Evolutionary conservation across 1,140 invertebrate genomes (phyloP).

Genomic region (Riptortus pedestris): DNA sequence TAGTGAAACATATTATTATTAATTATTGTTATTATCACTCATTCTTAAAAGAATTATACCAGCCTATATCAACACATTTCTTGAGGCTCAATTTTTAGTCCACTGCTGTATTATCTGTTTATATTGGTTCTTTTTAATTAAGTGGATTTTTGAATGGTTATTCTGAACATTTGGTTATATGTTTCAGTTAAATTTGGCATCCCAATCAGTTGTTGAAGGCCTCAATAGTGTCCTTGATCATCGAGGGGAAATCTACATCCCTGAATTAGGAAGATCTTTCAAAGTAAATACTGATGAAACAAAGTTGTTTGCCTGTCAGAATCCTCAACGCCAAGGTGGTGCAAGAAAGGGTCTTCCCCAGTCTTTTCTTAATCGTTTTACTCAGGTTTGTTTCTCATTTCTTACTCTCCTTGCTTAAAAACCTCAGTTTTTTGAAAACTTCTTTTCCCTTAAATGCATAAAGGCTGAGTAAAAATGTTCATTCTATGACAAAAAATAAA

Average conservation of each 20-base stretch:
- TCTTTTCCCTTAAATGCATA: constrained; percentile 6
- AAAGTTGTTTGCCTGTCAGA: constrained; percentile 94
- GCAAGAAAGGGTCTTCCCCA: constrained; percentile 88
- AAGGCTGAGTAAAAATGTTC: constrained; percentile 3
- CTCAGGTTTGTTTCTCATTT: constrained; percentile 53
- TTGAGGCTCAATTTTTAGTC: too few species aligned
- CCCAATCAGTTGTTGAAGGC: constrained; percentile 95
- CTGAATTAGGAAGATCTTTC: constrained; percentile 86
- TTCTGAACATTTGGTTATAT: too few species aligned
- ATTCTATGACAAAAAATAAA: not conserved
- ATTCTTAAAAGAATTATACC: too few species aligned
- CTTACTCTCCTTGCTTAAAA: not conserved
- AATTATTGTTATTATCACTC: too few species aligned
- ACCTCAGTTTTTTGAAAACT: not conserved
- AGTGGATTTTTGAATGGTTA: too few species aligned
- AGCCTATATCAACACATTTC: too few species aligned
- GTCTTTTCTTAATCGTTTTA: constrained; percentile 97
- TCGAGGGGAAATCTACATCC: constrained; percentile 88
- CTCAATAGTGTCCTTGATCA: constrained; percentile 98
- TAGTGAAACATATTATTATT: too few species aligned
- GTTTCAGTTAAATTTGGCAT: constrained; percentile 82
- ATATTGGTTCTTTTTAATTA: too few species aligned
- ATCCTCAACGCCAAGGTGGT: constrained; percentile 92
- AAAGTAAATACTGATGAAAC: constrained; percentile 55
- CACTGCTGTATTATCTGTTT: too few species aligned